Conservation (phyloP, 2,797 vertebrate genomes). For the Heliangelus exortis region DNA sequence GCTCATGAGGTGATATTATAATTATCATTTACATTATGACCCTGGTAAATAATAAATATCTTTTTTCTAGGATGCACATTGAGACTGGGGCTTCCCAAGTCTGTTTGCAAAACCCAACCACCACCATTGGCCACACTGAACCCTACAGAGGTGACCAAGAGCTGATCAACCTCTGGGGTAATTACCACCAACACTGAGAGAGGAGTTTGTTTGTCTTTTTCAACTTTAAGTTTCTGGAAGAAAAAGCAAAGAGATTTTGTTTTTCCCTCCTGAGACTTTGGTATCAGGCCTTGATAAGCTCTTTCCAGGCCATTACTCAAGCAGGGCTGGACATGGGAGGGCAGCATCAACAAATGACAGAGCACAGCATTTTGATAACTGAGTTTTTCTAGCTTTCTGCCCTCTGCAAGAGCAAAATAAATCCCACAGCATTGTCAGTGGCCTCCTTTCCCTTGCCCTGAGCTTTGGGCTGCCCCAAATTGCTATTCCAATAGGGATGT, state of each 20-base stretch:
- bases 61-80: not conserved
- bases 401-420: conserved; percentile 13
- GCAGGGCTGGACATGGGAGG: conserved; percentile 60
- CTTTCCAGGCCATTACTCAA: conserved; percentile 50
- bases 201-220: not conserved
- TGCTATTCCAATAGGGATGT: not conserved
- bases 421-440: not conserved
- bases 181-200: not conserved
- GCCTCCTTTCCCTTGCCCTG: not conserved
- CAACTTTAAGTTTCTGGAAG: conserved; percentile 7
- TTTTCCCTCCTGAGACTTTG: conserved; percentile 15
- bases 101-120: not conserved
- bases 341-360: not conserved
- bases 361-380: conserved; percentile 34
- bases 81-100: not conserved
- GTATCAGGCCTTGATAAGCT: conserved; percentile 63
- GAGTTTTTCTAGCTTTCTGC: conserved; percentile 40
- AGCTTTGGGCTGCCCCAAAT: not conserved
- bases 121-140: not conserved
- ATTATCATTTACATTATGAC: not conserved
- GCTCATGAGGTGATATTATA: not conserved
- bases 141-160: rapidly evolving
- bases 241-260: conserved; percentile 38
- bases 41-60: not conserved
- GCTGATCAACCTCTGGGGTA: rapidly evolving